Evolutionary conservation across 1,140 invertebrate genomes (phyloP), one percentile per base, ranked within the genome.

Genomic region (Lepeophtheirus salmonis): DNA sequence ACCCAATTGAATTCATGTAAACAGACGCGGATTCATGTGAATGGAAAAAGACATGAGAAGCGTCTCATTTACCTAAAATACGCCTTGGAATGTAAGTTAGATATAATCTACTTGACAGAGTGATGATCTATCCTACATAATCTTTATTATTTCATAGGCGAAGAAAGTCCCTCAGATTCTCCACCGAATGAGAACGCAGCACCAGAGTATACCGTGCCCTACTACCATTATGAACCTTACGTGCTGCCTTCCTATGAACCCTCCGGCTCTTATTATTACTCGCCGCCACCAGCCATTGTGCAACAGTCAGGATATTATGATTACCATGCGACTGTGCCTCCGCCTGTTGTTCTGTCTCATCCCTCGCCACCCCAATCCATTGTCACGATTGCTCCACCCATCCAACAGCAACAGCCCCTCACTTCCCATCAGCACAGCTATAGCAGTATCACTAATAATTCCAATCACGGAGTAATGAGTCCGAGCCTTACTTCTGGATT

Each of bases 1-100:
- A 57, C 55, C 17, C 55, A 57, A 21, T 41, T 57, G n/a, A 57
- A 57, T 21, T 57, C 55, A 13, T 57, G 55, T n/a, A 57, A 57
- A 20, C 55, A 57, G 26, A 17, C 26, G 30, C 21, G 26, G 3
- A 57, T 57, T 48, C 55, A 57, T 41, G 26, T 41, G 16, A 41
- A 30, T 25, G 55, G 55, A n/a, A 57, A 57, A 20, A 57, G 25
- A 23, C 55, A 57, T 57, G 23, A 57, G 21, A 57, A 57, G 25
- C 55, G 55, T 16, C 17, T 57, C 10, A 41, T 23, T 30, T 57
- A 57, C 26, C 20, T 57, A 25, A 57, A 57, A 30, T 57, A 26
- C 55, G 20, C 23, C 16, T 26, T 57, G 16, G 55, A 57, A 52
- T 52, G n/a, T 22, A 52, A 22, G n/a, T 16, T 4, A 52, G n/a